A percentile compares a stretch with the other conserved stretches of the same genome.
Evolutionary conservation across 2,888 invertebrate species (phyloP).

Genomic region (Eucera pruinosa): DNA sequence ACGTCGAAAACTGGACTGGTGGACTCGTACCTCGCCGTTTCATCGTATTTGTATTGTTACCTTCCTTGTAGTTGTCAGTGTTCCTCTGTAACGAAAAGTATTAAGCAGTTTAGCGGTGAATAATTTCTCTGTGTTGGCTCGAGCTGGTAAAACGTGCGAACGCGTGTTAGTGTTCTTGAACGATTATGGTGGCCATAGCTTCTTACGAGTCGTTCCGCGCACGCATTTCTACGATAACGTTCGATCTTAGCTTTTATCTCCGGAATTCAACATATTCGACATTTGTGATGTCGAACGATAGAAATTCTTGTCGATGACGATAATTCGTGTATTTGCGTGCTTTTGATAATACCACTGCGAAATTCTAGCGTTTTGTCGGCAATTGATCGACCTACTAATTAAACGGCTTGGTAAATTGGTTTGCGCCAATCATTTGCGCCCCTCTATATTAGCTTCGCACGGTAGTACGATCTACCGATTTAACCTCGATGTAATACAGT

Average conservation of each 20-base stretch:
- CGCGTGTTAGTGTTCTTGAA: neutral
- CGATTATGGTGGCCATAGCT: neutral
- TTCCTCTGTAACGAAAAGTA: conserved; percentile 34
- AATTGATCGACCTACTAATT: conserved; percentile 1
- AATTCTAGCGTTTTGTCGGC: conserved; percentile 1
- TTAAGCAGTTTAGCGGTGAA: conserved; percentile 46
- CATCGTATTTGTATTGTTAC: conserved; percentile 35
- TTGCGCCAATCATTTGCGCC: neutral
- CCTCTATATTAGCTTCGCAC: conserved; percentile 4
- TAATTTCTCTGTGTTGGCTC: conserved; percentile 15
- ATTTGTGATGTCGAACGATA: too few relatives aligned
- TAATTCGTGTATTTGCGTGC: neutral
- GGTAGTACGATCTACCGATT: conserved; percentile 38
- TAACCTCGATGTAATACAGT: conserved; percentile 36
- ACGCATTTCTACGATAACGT: neutral
- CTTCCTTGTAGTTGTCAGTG: conserved; percentile 28
- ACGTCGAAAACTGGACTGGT: conserved; percentile 42
- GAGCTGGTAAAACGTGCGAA: neutral
- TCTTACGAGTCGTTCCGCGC: neutral
- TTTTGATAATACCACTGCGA: neutral
- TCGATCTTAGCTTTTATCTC: neutral
- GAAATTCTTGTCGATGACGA: neutral
- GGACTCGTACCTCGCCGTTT: conserved; percentile 13
- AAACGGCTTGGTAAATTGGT: neutral
- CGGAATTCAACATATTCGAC: neutral